phyloP scores from a whole-genome alignment of 1,140 invertebrate species.

The Microplitis demolitor region DNA sequence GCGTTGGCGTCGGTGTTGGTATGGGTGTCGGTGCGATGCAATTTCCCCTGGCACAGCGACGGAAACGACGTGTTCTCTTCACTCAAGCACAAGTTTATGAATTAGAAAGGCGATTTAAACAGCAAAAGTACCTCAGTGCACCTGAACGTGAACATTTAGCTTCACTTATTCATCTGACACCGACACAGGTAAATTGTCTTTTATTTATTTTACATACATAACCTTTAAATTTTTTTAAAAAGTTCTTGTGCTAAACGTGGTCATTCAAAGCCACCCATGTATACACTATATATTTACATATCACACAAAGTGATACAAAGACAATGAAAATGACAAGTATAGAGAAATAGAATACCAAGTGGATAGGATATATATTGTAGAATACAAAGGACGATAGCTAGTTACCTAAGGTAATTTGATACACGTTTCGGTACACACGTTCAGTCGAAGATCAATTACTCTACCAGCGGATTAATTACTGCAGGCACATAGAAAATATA shows the following conservation, averaged over 20 bases:
- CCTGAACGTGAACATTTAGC: slow-evolving; percentile 96
- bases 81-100: slow-evolving; percentile 99
- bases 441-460: slow-evolving; percentile 39
- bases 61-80: slow-evolving; percentile 96
- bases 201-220: too few relatives aligned
- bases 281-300: not conserved
- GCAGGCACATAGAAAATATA: slow-evolving; percentile 21
- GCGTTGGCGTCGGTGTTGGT: slow-evolving; percentile 75
- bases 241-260: not conserved
- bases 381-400: slow-evolving; percentile 6
- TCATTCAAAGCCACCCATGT: not conserved
- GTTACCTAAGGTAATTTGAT: slow-evolving; percentile 20
- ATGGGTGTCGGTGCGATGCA: slow-evolving; percentile 87
- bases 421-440: slow-evolving; percentile 1
- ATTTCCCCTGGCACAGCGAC: slow-evolving; percentile 85
- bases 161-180: slow-evolving; percentile 89
- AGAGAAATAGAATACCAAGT: not conserved
- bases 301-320: slow-evolving; percentile 10
- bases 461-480: slow-evolving; percentile 38
- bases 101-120: slow-evolving; percentile 94
- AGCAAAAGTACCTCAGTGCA: slow-evolving; percentile 94
- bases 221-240: too few relatives aligned
- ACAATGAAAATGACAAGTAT: slow-evolving; percentile 5
- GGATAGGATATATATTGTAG: not conserved
- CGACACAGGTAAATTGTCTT: slow-evolving; percentile 78